These are phyloP conservation scores for Tricholauxania praeusta DNA, from an alignment of 2,888 invertebrate genomes.

Conservation along the genomic window DNA sequence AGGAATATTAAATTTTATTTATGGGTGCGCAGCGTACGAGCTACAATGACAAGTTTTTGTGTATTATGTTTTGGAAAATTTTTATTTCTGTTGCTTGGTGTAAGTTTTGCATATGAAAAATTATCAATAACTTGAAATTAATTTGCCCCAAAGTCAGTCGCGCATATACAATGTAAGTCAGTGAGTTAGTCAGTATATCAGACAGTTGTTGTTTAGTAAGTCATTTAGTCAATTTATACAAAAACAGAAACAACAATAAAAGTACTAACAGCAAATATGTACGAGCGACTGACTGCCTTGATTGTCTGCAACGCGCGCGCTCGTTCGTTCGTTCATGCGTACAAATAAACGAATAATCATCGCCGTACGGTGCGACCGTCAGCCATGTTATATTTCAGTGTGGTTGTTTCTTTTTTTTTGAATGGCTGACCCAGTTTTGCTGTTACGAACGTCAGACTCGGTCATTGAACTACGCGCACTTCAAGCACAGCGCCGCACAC, in stretches of 20 bases:
- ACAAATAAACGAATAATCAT: conserved; percentile 1
- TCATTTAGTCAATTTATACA: not conserved
- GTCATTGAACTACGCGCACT: conserved; percentile 58
- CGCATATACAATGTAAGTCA: conserved; percentile 1
- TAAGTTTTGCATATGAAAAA: no score
- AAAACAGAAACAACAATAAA: no score
- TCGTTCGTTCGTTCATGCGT: not conserved
- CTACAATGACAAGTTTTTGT: no score
- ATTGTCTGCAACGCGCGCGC: conserved; percentile 2
- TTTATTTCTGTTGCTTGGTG: no score
- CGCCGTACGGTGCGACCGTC: not conserved
- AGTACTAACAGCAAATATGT: not conserved
- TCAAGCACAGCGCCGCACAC: not conserved
- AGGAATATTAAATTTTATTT: no score
- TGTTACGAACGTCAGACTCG: conserved; percentile 58
- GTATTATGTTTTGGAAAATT: no score
- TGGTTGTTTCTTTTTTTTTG: no score
- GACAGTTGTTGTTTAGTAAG: not conserved
- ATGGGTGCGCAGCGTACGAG: no score
- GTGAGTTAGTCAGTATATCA: conserved; percentile 6
- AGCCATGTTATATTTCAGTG: conserved; percentile 12
- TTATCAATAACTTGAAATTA: not conserved
- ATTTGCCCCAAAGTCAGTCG: conserved; percentile 16
- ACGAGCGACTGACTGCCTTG: conserved; percentile 10
- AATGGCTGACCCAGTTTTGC: conserved; percentile 57